phyloP scores from a whole-genome alignment of 2,113 vertebrate species.

The Muntiacus muntjak region DNA sequence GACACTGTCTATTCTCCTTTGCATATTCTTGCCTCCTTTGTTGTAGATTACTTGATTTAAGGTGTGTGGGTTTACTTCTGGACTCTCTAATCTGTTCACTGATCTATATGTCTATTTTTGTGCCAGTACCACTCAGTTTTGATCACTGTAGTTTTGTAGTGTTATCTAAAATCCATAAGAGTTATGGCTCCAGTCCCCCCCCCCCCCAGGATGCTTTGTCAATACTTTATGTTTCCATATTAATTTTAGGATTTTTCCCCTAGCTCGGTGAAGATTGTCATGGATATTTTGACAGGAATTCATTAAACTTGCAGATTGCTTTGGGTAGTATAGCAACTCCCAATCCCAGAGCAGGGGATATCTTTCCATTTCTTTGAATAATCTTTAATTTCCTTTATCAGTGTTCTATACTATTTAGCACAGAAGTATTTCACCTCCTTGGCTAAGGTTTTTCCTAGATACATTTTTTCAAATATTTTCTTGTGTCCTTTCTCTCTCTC shows the following conservation, averaged over 20 bases:
- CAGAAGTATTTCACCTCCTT: neutral
- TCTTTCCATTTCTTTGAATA: neutral
- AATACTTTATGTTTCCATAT: neutral
- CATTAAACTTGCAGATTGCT: neutral
- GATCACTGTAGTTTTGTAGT: neutral
- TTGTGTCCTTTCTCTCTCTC: neutral
- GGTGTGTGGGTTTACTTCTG: neutral
- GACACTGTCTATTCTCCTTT: neutral
- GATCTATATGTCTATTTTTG: neutral
- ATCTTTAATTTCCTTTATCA: neutral
- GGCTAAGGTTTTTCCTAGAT: neutral
- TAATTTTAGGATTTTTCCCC: neutral
- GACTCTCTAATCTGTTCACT: neutral
- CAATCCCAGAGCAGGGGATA: neutral
- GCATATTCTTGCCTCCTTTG: neutral
- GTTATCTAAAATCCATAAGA: neutral
- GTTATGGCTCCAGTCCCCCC: neutral
- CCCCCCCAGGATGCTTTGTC: neutral
- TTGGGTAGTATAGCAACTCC: neutral
- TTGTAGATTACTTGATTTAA: neutral
- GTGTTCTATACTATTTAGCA: neutral
- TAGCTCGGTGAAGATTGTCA: neutral
- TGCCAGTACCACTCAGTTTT: neutral
- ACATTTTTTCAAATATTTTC: neutral
- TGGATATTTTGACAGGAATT: neutral